These are phyloP conservation scores for Meghimatium bilineatum DNA, from an alignment of 2,888 invertebrate species.

Conservation along the genomic window DNA sequence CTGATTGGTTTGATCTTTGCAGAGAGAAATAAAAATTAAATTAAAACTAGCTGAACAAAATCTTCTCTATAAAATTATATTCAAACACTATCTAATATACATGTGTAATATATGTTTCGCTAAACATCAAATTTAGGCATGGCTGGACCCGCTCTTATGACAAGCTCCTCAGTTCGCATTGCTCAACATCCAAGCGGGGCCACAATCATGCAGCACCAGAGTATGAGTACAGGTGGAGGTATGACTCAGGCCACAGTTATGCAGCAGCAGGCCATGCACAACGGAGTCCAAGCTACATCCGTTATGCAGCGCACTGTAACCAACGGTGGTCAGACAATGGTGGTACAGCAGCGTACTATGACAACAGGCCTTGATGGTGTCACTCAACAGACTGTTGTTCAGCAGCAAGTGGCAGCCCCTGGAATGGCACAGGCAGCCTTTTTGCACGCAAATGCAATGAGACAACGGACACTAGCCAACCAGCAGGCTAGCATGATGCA, in stretches of 20 bases:
- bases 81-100: too few relatives aligned
- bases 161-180: constrained; percentile 39
- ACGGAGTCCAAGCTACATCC: constrained; percentile 41
- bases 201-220: constrained; percentile 44
- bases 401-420: constrained; percentile 40
- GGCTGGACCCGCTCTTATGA: constrained; percentile 31
- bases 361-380: constrained; percentile 39
- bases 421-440: constrained; percentile 28
- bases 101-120: background rate
- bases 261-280: constrained; percentile 42
- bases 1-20: too few relatives aligned
- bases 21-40: too few relatives aligned
- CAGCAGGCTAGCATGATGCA: constrained; percentile 41
- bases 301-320: constrained; percentile 41
- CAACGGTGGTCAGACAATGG: constrained; percentile 45
- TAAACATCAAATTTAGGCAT: constrained; percentile 23
- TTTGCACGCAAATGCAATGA: constrained; percentile 38
- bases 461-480: constrained; percentile 31
- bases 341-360: constrained; percentile 46
- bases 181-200: constrained; percentile 44
- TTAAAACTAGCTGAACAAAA: too few relatives aligned
- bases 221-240: constrained; percentile 34
- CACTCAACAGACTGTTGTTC: constrained; percentile 39
- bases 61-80: too few relatives aligned
- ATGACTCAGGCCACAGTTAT: constrained; percentile 37